Evolutionary conservation across 2,888 invertebrate species (phyloP).

Genomic region (Eupithecia exiguata): DNA sequence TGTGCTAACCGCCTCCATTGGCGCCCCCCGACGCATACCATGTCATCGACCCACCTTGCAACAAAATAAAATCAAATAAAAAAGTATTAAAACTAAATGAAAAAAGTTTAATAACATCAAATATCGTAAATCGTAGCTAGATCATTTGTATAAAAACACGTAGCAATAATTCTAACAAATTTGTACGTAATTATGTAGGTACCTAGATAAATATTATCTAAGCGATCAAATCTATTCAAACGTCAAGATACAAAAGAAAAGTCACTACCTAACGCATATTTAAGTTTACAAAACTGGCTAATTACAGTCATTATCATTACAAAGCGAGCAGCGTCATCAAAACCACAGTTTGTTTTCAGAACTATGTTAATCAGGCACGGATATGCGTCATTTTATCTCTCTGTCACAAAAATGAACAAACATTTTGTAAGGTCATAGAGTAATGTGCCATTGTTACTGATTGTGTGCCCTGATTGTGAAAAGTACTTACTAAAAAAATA

Average conservation of each 20-base stretch:
- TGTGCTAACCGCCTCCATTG: no score
- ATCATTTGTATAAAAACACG: no score
- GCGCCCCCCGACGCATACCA: no score
- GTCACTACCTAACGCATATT: background rate
- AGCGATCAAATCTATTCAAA: background rate
- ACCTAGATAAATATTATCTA: background rate
- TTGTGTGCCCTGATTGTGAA: background rate
- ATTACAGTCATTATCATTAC: conserved; percentile 3
- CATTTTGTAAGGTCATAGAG: background rate
- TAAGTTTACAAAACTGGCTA: background rate
- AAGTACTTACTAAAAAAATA: background rate
- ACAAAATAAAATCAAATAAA: no score
- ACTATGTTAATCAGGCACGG: background rate
- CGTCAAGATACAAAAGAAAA: background rate
- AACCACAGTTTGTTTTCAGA: background rate
- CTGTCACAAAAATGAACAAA: background rate
- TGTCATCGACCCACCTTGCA: no score
- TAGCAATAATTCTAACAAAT: no score
- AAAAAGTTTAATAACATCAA: no score
- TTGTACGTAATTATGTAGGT: background rate
- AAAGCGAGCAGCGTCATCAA: background rate
- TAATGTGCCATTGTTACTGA: background rate
- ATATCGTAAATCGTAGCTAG: no score
- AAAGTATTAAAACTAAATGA: no score
- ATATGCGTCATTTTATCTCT: background rate